Evolutionary conservation across 2,797 vertebrate genomes (phyloP).

Genomic region (Chelidonichthys spinosus): DNA sequence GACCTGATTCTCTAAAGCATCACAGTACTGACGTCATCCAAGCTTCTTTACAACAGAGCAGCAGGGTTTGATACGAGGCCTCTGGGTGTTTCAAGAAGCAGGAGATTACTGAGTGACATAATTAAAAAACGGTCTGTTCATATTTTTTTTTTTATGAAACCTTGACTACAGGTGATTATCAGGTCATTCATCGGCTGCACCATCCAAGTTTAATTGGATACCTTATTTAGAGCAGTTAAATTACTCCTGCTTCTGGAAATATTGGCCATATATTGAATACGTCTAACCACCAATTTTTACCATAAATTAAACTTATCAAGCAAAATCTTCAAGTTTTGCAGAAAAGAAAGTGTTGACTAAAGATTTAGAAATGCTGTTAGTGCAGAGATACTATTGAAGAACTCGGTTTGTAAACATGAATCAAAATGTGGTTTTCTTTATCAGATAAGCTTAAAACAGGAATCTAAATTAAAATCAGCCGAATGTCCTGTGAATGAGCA

Average conservation of each 20-base stretch:
- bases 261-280: neutral
- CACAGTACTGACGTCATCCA: conserved; percentile 21
- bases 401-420: conserved; percentile 17
- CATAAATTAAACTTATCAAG: neutral
- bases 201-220: conserved; percentile 17
- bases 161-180: conserved; percentile 7
- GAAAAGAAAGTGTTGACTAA: neutral
- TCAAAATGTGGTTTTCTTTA: conserved; percentile 36
- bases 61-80: neutral
- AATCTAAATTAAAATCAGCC: conserved; percentile 31
- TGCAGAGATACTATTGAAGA: conserved; percentile 10
- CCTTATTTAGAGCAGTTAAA: neutral
- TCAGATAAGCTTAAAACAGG: conserved; percentile 32
- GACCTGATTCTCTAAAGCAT: conserved; percentile 5
- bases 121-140: conserved; percentile 31
- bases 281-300: neutral
- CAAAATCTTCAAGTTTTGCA: too few relatives aligned
- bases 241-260: conserved; percentile 1
- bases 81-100: conserved; percentile 38
- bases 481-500: conserved; percentile 23
- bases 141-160: conserved; percentile 42
- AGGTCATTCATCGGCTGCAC: conserved; percentile 23
- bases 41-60: neutral
- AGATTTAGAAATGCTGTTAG: neutral
- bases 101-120: conserved; percentile 37